Base-by-base conservation (phyloP, 2,888 invertebrate species). In the Sesia apiformis region DNA sequence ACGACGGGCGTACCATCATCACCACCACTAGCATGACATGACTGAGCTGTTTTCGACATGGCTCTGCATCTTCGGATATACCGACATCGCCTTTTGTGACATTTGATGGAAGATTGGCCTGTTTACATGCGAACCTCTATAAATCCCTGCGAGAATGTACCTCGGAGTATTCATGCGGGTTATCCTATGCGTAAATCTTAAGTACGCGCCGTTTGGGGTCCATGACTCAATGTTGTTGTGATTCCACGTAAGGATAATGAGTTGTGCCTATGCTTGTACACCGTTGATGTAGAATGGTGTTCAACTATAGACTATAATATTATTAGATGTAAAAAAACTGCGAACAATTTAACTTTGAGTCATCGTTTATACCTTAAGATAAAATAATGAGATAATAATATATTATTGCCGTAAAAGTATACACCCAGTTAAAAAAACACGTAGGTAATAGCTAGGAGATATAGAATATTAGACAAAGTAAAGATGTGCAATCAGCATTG, bases 101-200 rank as follows among this genome's bases (percentile, higher is more conserved):
- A 73, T 81, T 74, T 81, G 84, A 86, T 85, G 78, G 71, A 67
- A 84, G 84, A 85, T 86, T 83, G 76, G 73, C 75, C 75, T 75
- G 76, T 79, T 81, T 79, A 81, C 80, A 75, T 75, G 72, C 67
- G 64, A 63, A 67, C 61, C 68, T 65, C 67, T 66, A 64, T 63
- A 63, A 65, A 46, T 61, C 67, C 64, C 70, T 72, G 65, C 70
- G 71, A 66, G 69, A 66, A 72, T 60, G 52, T 57, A 53, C 60
- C 72, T 8, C 73, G 64, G 70, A 66, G 66, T 73, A 69, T 74
- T 73, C 72, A 70, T 71, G 66, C 59, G 60, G 63, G 65, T 77
- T 82, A 84, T 82, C 81, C 72, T 64, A 60, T 70, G 70, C 72
- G 74, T 75, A 74, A 68, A 83, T 83, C 82, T 81, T 66, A 72